Percentiles rank a stretch among this genome's conserved stretches.
Evolutionary conservation across 2,113 vertebrate genomes (phyloP).

Genomic region (Emydocephalus ijimae): DNA sequence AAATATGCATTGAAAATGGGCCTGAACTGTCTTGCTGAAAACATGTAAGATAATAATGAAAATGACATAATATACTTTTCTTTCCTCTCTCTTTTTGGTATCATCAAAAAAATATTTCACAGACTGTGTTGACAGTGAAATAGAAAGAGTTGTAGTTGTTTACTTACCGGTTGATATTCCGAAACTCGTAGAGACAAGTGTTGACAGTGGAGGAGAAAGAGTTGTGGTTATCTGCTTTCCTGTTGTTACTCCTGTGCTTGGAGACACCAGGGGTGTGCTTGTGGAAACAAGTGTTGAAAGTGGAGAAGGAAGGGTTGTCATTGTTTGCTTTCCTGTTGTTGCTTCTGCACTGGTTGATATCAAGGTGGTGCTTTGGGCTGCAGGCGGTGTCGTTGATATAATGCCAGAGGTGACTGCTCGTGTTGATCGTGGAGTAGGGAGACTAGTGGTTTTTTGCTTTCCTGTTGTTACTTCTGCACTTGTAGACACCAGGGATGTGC

Average conservation of each 20-base stretch:
- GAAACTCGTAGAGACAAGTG: background rate
- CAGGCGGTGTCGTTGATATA: fast-evolving
- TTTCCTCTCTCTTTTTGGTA: background rate
- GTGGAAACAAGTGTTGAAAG: too few relatives aligned
- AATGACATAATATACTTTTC: background rate
- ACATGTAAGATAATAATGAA: background rate
- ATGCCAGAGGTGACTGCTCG: fast-evolving
- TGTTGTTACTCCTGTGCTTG: background rate
- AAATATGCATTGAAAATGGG: background rate
- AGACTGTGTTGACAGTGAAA: background rate
- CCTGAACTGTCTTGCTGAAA: background rate
- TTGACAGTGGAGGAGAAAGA: background rate
- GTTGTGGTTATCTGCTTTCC: background rate
- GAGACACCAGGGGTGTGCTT: background rate
- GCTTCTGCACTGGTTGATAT: background rate
- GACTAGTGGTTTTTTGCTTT: background rate
- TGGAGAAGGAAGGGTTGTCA: background rate
- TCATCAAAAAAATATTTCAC: background rate
- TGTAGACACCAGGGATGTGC: too few relatives aligned
- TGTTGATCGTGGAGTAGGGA: background rate
- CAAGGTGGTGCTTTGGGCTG: background rate
- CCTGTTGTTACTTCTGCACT: too few relatives aligned
- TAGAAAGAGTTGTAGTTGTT: background rate
- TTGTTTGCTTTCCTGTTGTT: background rate
- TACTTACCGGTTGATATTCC: background rate